Evolutionary conservation across 2,113 vertebrate genomes (phyloP).

Genomic region (Pelusios castaneus): DNA sequence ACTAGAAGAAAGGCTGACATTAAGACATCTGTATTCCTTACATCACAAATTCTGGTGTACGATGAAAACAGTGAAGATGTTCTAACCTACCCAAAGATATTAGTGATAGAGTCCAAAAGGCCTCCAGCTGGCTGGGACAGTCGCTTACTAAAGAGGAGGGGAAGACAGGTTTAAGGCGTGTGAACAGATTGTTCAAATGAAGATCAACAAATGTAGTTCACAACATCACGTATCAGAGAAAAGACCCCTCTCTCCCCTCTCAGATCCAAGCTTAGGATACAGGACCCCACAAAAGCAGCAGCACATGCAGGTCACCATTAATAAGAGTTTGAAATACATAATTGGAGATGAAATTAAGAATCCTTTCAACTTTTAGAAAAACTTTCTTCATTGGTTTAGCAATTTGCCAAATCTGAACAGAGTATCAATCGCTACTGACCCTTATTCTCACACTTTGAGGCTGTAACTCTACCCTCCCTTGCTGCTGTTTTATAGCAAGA

Average conservation of each 20-base stretch:
- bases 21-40: constrained; percentile 53
- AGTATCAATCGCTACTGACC: not conserved
- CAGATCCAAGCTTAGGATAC: constrained; percentile 48
- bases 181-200: constrained; percentile 70
- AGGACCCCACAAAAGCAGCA: constrained; percentile 40
- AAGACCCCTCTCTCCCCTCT: constrained; percentile 33
- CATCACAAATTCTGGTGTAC: constrained; percentile 61
- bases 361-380: not conserved
- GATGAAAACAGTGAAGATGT: constrained; percentile 70
- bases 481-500: not conserved
- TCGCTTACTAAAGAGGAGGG: constrained; percentile 88
- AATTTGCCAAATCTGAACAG: not conserved
- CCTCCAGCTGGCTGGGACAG: constrained; percentile 87
- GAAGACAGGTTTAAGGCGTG: constrained; percentile 82
- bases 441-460: not conserved
- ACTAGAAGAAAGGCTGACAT: constrained; percentile 76
- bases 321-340: not conserved
- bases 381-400: not conserved
- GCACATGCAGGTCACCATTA: constrained; percentile 3
- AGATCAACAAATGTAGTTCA: constrained; percentile 72
- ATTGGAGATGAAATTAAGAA: not conserved
- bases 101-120: constrained; percentile 96
- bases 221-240: constrained; percentile 41
- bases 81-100: constrained; percentile 96
- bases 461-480: constrained; percentile 18